Conservation (phyloP, 1,140 invertebrate species). For the Acromyrmex heyeri region DNA sequence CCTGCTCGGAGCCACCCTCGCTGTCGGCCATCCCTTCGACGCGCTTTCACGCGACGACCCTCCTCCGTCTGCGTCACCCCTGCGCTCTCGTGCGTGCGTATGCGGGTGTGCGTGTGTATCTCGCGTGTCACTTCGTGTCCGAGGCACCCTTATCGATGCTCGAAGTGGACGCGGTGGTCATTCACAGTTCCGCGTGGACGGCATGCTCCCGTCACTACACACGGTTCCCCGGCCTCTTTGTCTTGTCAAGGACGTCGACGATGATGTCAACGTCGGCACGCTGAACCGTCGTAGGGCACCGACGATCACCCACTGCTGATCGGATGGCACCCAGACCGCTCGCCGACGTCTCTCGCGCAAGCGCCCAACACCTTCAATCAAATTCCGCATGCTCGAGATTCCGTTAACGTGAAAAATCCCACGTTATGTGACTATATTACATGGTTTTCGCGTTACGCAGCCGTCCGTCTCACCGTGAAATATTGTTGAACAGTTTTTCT, state of each 20-base stretch:
- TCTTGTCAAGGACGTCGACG: slow-evolving; percentile 34
- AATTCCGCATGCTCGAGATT: slow-evolving; percentile 76
- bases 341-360: slow-evolving; percentile 71
- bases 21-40: slow-evolving; percentile 92
- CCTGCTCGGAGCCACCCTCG: slow-evolving; percentile 97
- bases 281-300: slow-evolving; percentile 64
- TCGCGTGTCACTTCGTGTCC: slow-evolving; percentile 28
- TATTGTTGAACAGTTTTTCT: slow-evolving; percentile 1
- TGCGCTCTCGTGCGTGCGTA: slow-evolving; percentile 33
- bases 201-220: slow-evolving; percentile 64
- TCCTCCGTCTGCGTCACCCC: slow-evolving; percentile 10
- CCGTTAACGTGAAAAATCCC: slow-evolving; percentile 44
- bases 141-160: slow-evolving; percentile 51
- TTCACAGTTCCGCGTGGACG: slow-evolving; percentile 46
- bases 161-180: slow-evolving; percentile 45
- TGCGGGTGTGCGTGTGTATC: slow-evolving; percentile 8
- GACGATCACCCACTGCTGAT: slow-evolving; percentile 74
- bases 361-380: slow-evolving; percentile 76
- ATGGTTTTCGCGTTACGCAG: neutral
- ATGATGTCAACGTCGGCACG: slow-evolving; percentile 29
- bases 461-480: neutral
- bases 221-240: slow-evolving; percentile 10
- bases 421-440: slow-evolving; percentile 4
- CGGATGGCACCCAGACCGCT: slow-evolving; percentile 59
- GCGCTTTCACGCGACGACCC: slow-evolving; percentile 66